Percentiles rank a stretch among this genome's conserved stretches.
phyloP scores from a whole-genome alignment of 1,140 invertebrate genomes.

The Panagrolaimus sp. region DNA sequence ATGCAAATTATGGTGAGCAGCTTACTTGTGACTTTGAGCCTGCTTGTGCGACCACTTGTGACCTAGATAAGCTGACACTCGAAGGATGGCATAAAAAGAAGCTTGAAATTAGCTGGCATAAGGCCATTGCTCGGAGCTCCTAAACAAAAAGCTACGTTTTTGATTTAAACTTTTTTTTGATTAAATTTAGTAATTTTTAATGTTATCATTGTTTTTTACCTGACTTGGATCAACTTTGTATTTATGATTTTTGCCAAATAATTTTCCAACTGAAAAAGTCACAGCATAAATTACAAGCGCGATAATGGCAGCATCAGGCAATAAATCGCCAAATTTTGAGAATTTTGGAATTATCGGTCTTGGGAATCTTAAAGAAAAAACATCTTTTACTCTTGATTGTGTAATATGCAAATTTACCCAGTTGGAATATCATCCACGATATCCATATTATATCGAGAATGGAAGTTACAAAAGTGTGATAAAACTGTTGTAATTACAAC shows the following conservation, averaged over 20 bases:
- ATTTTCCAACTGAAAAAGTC: background rate
- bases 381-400: too few relatives aligned
- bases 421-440: background rate
- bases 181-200: too few relatives aligned
- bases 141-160: background rate
- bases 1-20: too few relatives aligned
- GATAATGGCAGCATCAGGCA: background rate
- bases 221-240: background rate
- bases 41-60: background rate
- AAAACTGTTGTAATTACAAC: background rate
- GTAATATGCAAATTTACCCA: background rate
- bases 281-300: background rate
- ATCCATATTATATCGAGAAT: background rate
- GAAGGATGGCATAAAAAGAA: slow-evolving; percentile 9
- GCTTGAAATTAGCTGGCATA: background rate
- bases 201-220: too few relatives aligned
- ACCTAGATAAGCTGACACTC: background rate
- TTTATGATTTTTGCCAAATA: background rate
- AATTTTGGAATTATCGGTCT: background rate
- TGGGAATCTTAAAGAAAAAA: background rate
- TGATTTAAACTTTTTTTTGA: too few relatives aligned
- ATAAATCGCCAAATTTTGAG: background rate
- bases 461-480: background rate
- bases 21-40: too few relatives aligned
- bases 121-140: background rate